A percentile compares a stretch with the other conserved stretches of the same genome.
Conservation (phyloP, 2,113 vertebrate genomes). For the Myxocyprinus asiaticus region DNA sequence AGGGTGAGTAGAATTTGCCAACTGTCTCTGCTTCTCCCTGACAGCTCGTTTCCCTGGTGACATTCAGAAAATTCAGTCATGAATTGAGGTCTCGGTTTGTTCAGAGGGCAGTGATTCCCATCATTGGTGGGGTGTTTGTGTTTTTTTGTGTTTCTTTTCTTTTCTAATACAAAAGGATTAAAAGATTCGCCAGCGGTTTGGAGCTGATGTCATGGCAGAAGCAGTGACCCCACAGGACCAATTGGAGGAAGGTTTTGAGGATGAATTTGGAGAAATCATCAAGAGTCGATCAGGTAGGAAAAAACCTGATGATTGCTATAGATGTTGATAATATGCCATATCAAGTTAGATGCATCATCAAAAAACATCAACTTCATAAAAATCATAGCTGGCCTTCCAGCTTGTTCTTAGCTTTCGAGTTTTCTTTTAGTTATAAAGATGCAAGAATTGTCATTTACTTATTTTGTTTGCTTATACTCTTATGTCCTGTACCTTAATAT, state of each 20-base stretch:
- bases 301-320: neutral
- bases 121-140: neutral
- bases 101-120: too few species aligned
- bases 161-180: neutral
- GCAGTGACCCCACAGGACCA: slow-evolving; percentile 71
- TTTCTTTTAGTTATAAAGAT: neutral
- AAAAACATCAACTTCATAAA: too few species aligned
- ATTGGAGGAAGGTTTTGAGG: slow-evolving; percentile 74
- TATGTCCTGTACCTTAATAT: neutral
- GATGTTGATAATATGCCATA: neutral
- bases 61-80: slow-evolving; percentile 31
- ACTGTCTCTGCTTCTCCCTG: slow-evolving; percentile 70
- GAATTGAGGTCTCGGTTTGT: neutral
- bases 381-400: neutral
- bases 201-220: slow-evolving; percentile 76
- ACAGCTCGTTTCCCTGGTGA: slow-evolving; percentile 55
- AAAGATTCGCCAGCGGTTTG: neutral
- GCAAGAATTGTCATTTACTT: neutral
- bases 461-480: neutral
- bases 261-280: slow-evolving; percentile 91
- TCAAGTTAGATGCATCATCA: too few species aligned
- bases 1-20: slow-evolving; percentile 62
- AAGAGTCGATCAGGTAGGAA: slow-evolving; percentile 88
- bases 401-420: neutral
- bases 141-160: neutral